A percentile compares a stretch with the other conserved stretches of the same genome.
Conservation (phyloP, 2,113 vertebrate genomes). For the Apus apus region DNA sequence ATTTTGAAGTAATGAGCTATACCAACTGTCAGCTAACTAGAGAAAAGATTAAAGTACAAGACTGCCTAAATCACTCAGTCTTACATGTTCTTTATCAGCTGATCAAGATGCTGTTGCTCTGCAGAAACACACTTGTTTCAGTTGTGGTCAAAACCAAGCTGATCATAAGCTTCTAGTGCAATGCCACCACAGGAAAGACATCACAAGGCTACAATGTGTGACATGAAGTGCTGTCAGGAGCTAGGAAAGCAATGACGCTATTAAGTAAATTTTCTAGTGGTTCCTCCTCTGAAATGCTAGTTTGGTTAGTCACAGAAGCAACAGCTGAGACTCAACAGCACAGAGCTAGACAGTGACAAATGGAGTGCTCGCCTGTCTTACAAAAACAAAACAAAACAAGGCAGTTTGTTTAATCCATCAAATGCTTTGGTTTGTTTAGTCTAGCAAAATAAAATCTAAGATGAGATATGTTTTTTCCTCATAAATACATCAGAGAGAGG, state of each 20-base stretch:
- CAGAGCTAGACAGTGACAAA: background rate
- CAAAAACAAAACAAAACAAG: background rate
- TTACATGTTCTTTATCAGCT: background rate
- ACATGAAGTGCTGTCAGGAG: background rate
- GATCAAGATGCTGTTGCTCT: background rate
- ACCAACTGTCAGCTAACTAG: background rate
- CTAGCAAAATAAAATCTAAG: background rate
- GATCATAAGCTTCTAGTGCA: background rate
- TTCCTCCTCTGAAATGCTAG: background rate
- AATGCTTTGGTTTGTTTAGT: background rate
- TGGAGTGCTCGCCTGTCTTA: fast-evolving
- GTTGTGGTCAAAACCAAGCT: background rate
- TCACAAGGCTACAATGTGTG: background rate
- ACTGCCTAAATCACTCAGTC: background rate
- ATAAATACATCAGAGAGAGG: background rate
- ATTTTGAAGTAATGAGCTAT: background rate
- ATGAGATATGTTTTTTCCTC: background rate
- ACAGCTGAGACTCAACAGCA: background rate
- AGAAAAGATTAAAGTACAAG: background rate
- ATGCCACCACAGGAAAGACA: background rate
- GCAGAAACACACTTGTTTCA: background rate
- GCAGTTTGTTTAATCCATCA: background rate
- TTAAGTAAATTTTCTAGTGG: background rate
- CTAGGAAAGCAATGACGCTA: background rate
- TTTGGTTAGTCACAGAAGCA: background rate